Evolutionary conservation across 2,888 invertebrate genomes (phyloP).

Genomic region (Xestia sexstrigata): DNA sequence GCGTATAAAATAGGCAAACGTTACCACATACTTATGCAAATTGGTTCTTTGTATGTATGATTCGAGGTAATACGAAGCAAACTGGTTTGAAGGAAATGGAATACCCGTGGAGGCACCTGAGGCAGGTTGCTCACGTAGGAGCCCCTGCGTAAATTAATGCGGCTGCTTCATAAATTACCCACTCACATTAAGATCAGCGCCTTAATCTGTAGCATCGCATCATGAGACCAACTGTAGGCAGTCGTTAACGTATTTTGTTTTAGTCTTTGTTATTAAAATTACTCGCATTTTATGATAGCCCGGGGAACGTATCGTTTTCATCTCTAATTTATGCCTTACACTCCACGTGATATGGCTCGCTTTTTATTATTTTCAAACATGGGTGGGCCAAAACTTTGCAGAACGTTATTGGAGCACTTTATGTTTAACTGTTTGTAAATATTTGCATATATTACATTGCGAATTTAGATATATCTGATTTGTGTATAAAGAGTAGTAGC

Average conservation of each 20-base stretch:
- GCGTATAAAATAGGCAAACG: slow-evolving; percentile 32
- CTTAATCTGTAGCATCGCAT: slow-evolving; percentile 71
- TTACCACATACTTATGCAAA: slow-evolving; percentile 51
- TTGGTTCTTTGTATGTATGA: slow-evolving; percentile 46
- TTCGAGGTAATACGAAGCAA: slow-evolving; percentile 43
- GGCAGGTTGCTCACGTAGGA: slow-evolving; percentile 69
- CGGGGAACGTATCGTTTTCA: slow-evolving; percentile 80
- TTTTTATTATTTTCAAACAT: slow-evolving; percentile 80
- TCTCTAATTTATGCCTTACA: slow-evolving; percentile 83
- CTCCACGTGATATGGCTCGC: slow-evolving; percentile 72
- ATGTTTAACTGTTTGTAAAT: slow-evolving; percentile 49
- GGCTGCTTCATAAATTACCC: slow-evolving; percentile 82
- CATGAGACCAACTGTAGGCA: slow-evolving; percentile 62
- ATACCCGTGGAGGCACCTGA: slow-evolving; percentile 72
- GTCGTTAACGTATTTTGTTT: slow-evolving; percentile 82
- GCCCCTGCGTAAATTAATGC: slow-evolving; percentile 80
- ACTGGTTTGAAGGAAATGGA: slow-evolving; percentile 67
- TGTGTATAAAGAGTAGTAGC: neutral
- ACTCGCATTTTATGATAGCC: slow-evolving; percentile 80
- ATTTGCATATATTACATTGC: slow-evolving; percentile 30
- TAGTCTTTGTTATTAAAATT: slow-evolving; percentile 83
- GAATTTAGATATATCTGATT: slow-evolving; percentile 15
- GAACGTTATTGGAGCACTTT: slow-evolving; percentile 43
- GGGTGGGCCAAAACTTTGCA: slow-evolving; percentile 81
- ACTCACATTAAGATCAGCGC: slow-evolving; percentile 77